Conservation (phyloP, 1,140 invertebrate species). For the Coelopa frigida region DNA sequence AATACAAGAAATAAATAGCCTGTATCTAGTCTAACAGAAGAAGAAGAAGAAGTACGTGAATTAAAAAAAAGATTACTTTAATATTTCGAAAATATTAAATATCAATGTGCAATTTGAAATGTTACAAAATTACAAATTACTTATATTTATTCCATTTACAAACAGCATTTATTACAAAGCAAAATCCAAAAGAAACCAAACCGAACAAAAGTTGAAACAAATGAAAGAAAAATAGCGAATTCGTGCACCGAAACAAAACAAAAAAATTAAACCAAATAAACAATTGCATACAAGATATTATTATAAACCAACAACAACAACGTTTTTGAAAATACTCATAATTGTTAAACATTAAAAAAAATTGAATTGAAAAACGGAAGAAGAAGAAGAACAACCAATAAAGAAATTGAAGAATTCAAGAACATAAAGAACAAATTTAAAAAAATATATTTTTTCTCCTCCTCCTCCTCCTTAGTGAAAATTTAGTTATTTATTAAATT, state of each 20-base stretch:
- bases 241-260: neutral
- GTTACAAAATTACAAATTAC: neutral
- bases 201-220: neutral
- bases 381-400: neutral
- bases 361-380: neutral
- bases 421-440: neutral
- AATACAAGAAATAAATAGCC: conserved; percentile 3
- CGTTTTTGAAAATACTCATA: conserved; percentile 6
- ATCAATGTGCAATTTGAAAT: conserved; percentile 12
- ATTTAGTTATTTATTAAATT: conserved; percentile 12
- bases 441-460: conserved; percentile 10
- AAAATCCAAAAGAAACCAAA: conserved; percentile 1
- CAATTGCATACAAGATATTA: neutral
- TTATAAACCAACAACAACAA: conserved; percentile 10
- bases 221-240: neutral
- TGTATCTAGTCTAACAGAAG: conserved; percentile 8
- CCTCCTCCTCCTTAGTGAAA: conserved; percentile 10
- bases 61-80: too few species aligned
- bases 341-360: conserved; percentile 4
- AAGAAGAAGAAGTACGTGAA: too few species aligned
- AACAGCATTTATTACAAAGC: neutral
- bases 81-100: neutral
- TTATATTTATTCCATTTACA: neutral
- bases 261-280: conserved; percentile 4
- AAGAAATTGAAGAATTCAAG: neutral